Evolutionary conservation across 2,797 vertebrate genomes (phyloP).

Genomic region (Phoeniculus purpureus): DNA sequence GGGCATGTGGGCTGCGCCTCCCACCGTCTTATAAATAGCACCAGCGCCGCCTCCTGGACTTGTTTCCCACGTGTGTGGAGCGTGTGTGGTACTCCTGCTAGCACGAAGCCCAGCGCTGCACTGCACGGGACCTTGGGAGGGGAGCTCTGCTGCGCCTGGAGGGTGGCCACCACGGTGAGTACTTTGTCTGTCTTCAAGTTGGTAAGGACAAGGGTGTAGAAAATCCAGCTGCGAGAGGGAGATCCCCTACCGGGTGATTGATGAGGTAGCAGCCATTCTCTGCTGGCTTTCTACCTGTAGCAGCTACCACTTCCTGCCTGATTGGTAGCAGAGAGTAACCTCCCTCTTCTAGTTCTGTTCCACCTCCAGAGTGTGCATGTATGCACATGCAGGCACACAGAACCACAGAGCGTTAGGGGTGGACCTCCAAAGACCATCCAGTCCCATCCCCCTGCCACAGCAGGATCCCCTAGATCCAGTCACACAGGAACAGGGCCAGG

Average conservation of each 20-base stretch:
- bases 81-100: not conserved
- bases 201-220: not conserved
- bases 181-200: not conserved
- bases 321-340: not conserved
- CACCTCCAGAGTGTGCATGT: not conserved
- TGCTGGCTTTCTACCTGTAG: not conserved
- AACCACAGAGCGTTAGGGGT: no score
- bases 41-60: not conserved
- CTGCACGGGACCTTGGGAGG: accelerated
- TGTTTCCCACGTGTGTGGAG: not conserved
- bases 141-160: not conserved
- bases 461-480: no score
- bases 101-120: not conserved
- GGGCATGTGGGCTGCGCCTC: not conserved
- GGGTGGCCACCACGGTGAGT: not conserved
- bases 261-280: not conserved
- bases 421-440: no score
- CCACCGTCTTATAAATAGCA: not conserved
- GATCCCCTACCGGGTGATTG: not conserved
- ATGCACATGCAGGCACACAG: no score
- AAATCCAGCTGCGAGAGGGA: not conserved
- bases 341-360: not conserved
- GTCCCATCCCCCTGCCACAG: no score
- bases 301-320: not conserved
- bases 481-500: no score